Evolutionary conservation across 2,888 invertebrate genomes (phyloP).

Genomic region (Lithophane socia): DNA sequence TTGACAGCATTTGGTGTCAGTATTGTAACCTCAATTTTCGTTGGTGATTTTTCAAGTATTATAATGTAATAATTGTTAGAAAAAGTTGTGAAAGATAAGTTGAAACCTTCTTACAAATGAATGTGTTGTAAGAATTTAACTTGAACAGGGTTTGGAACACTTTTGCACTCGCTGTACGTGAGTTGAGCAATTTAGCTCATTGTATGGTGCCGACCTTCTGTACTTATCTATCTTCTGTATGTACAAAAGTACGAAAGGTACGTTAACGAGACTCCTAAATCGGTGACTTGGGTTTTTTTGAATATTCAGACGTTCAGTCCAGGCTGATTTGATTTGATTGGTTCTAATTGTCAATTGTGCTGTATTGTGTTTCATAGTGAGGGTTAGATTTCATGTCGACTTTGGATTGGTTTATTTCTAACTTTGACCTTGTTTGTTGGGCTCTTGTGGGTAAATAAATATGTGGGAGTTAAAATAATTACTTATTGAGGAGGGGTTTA

Average conservation of each 20-base stretch:
- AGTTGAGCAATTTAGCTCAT: not conserved
- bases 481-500: not conserved
- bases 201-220: not conserved
- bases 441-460: not conserved
- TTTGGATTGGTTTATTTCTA: not conserved
- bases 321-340: conserved; percentile 37
- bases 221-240: not conserved
- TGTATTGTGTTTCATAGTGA: not conserved
- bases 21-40: no score
- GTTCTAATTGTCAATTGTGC: conserved; percentile 29
- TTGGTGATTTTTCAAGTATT: no score
- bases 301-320: conserved; percentile 48
- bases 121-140: no score
- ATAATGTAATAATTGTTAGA: no score
- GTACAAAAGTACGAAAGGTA: conserved; percentile 23
- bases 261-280: conserved; percentile 31
- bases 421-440: conserved; percentile 1
- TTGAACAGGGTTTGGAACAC: no score
- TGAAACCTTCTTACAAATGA: no score
- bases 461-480: not conserved
- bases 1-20: no score
- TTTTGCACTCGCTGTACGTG: not conserved
- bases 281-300: conserved; percentile 30
- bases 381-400: not conserved
- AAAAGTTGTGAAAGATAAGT: no score